Conservation (phyloP, 1,140 invertebrate species). For the Arctopsyche grandis region DNA sequence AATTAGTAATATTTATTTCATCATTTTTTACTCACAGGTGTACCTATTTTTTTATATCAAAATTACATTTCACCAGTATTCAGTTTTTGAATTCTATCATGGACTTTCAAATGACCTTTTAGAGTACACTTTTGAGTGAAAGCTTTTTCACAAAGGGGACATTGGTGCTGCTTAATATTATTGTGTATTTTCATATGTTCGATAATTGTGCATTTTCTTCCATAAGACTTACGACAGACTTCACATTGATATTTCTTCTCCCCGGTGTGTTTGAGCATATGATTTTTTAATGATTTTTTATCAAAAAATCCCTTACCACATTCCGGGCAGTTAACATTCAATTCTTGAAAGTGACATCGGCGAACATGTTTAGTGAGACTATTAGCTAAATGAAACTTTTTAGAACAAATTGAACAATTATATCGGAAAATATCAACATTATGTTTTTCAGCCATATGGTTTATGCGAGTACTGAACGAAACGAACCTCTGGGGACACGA, state of each 20-base stretch:
- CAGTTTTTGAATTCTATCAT: conserved; percentile 16
- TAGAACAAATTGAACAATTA: conserved; percentile 44
- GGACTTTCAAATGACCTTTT: conserved; percentile 60
- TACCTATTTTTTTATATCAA: background rate
- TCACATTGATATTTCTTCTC: conserved; percentile 42
- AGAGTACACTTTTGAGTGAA: conserved; percentile 62
- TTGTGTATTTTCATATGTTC: conserved; percentile 48
- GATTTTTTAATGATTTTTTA: conserved; percentile 34
- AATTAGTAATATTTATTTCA: no score
- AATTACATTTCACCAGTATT: background rate
- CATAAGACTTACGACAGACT: conserved; percentile 38
- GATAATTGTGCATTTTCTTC: conserved; percentile 33
- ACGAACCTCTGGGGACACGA: conserved; percentile 44
- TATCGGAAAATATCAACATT: conserved; percentile 43
- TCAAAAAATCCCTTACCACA: conserved; percentile 46
- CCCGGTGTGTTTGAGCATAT: conserved; percentile 42
- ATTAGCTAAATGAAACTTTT: conserved; percentile 37
- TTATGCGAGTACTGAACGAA: conserved; percentile 36
- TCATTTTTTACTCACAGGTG: no score
- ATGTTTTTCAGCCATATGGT: conserved; percentile 44
- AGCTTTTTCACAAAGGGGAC: conserved; percentile 15
- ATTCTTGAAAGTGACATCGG: conserved; percentile 42
- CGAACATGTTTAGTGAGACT: conserved; percentile 45
- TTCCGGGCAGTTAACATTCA: conserved; percentile 22
- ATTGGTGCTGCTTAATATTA: conserved; percentile 32